Percentiles rank a stretch among this genome's conserved stretches.
Evolutionary conservation across 2,888 invertebrate species (phyloP).

Genomic region (Melanostoma scalare): DNA sequence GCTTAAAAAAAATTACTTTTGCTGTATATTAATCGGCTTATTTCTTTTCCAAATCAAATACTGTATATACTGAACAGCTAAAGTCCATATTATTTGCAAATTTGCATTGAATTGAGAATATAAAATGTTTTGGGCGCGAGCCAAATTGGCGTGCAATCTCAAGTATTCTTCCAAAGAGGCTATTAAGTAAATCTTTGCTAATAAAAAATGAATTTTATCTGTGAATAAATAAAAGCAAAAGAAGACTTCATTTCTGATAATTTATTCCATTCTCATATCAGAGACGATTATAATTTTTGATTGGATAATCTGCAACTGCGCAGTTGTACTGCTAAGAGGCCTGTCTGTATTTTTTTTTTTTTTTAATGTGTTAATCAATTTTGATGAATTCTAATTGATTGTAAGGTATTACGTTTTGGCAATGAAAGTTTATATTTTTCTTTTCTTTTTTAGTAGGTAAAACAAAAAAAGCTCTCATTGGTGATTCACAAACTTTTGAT

Average conservation of each 20-base stretch:
- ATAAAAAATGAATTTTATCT: conserved; percentile 31
- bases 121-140: conserved; percentile 10
- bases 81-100: neutral
- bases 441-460: too few relatives aligned
- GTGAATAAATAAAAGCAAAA: conserved; percentile 15
- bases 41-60: too few relatives aligned
- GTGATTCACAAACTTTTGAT: too few relatives aligned
- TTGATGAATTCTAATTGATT: neutral
- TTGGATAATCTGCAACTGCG: conserved; percentile 43
- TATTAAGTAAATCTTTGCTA: conserved; percentile 22
- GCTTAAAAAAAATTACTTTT: too few relatives aligned
- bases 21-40: too few relatives aligned
- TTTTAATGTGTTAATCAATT: neutral
- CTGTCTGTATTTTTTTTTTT: neutral
- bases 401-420: too few relatives aligned
- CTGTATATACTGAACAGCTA: too few relatives aligned
- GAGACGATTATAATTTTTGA: conserved; percentile 24
- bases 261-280: conserved; percentile 2
- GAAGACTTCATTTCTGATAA: neutral
- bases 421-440: too few relatives aligned
- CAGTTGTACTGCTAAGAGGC: conserved; percentile 18
- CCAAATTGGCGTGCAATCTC: conserved; percentile 51
- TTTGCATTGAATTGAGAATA: neutral
- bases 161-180: conserved; percentile 35
- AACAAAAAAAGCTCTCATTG: too few relatives aligned